Percentiles rank a stretch among this genome's conserved stretches.
phyloP scores from a whole-genome alignment of 2,113 vertebrate species.

The Stigmatopora argus region DNA sequence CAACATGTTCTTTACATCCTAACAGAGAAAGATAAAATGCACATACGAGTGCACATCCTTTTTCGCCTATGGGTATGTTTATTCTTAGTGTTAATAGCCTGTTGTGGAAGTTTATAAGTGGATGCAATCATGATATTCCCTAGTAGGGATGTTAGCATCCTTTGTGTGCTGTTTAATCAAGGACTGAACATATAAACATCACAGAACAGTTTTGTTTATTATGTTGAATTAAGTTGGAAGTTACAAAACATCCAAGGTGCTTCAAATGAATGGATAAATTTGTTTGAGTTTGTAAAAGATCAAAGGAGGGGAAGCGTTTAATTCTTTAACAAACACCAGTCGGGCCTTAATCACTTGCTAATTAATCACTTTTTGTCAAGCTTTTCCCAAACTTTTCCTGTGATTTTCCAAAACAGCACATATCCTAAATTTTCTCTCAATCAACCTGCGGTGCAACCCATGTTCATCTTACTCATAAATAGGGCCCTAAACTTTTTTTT shows the following conservation, averaged over 20 bases:
- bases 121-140: constrained; percentile 55
- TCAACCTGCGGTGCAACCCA: not conserved
- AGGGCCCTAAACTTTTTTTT: not conserved
- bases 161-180: constrained; percentile 54
- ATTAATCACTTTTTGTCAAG: constrained; percentile 37
- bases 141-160: constrained; percentile 24
- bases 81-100: constrained; percentile 55
- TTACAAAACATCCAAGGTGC: constrained; percentile 55
- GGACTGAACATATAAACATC: constrained; percentile 23
- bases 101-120: constrained; percentile 48
- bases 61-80: constrained; percentile 48
- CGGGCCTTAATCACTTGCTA: constrained; percentile 19
- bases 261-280: constrained; percentile 48
- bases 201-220: constrained; percentile 62
- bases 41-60: constrained; percentile 18
- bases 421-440: not conserved
- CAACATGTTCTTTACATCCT: constrained; percentile 22
- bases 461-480: not conserved
- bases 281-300: constrained; percentile 65
- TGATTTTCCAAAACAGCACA: not conserved
- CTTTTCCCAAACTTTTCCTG: constrained; percentile 16
- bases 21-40: constrained; percentile 29
- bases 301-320: constrained; percentile 33
- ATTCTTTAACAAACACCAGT: constrained; percentile 58
- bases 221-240: constrained; percentile 53